phyloP scores from a whole-genome alignment of 2,113 vertebrate species.

The Pangasianodon hypophthalmus region DNA sequence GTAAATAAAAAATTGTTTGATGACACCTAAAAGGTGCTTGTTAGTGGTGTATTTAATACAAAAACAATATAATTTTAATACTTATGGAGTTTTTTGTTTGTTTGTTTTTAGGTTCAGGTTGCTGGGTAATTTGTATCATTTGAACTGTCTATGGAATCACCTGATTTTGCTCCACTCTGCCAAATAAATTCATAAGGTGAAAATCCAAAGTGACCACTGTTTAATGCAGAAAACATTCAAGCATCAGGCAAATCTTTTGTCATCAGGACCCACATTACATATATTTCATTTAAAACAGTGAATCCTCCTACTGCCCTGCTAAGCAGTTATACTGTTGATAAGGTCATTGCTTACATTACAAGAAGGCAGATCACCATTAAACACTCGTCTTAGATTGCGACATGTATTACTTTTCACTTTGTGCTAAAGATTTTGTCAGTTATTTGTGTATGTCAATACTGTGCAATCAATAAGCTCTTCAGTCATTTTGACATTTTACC shows the following conservation, averaged over 20 bases:
- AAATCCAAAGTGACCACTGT: not conserved
- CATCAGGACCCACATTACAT: slow-evolving; percentile 12
- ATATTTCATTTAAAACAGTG: slow-evolving; percentile 25
- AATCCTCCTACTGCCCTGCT: slow-evolving; percentile 14
- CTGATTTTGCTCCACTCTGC: not conserved
- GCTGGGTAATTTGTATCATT: not conserved
- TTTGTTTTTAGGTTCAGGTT: not conserved
- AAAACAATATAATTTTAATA: not conserved
- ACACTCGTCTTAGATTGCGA: slow-evolving; percentile 19
- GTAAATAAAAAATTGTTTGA: not conserved
- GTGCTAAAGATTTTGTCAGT: slow-evolving; percentile 34
- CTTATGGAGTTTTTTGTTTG: not conserved
- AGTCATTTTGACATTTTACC: slow-evolving; percentile 34
- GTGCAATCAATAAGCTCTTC: slow-evolving; percentile 12
- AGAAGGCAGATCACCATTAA: slow-evolving; percentile 42
- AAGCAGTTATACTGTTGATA: slow-evolving; percentile 31
- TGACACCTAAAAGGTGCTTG: not conserved
- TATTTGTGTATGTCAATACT: slow-evolving; percentile 23
- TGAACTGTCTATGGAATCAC: not conserved
- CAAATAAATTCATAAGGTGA: not conserved
- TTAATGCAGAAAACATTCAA: not conserved
- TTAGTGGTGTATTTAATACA: not conserved
- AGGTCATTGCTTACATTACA: slow-evolving; percentile 41
- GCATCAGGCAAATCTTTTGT: not conserved
- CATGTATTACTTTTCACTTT: not conserved